phyloP scores from a whole-genome alignment of 2,113 vertebrate species.

The Silurus meridionalis region DNA sequence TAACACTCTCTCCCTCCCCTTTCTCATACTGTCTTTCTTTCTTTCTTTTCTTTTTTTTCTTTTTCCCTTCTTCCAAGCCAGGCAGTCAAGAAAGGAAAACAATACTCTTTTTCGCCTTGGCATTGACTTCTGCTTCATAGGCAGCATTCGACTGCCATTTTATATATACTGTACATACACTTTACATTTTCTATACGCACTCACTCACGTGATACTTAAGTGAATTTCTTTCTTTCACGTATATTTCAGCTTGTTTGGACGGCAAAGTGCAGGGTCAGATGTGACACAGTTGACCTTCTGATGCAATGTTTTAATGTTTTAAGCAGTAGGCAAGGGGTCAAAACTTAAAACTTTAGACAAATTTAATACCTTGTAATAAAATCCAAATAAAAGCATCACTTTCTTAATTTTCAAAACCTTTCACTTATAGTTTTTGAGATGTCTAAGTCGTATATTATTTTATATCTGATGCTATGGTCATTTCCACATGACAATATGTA shows the following conservation, averaged over 20 bases:
- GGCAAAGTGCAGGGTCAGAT: no score
- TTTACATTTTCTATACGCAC: no score
- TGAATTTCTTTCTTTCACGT: no score
- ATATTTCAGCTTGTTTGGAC: no score
- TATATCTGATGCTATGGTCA: background rate
- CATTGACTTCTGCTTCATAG: constrained; percentile 86
- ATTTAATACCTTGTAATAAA: background rate
- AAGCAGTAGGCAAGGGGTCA: background rate
- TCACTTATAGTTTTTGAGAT: background rate
- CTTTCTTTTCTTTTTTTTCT: constrained; percentile 65
- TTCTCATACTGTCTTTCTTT: constrained; percentile 65
- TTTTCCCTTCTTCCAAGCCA: constrained; percentile 77
- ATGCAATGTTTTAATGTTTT: background rate
- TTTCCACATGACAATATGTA: background rate
- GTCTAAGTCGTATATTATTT: background rate
- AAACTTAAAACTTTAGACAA: background rate
- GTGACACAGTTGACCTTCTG: no score
- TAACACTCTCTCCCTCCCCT: constrained; percentile 77
- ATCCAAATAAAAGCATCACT: background rate
- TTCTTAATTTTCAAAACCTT: background rate
- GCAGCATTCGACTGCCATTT: constrained; percentile 89
- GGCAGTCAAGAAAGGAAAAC: constrained; percentile 84
- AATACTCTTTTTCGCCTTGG: constrained; percentile 92
- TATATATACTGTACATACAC: constrained; percentile 60
- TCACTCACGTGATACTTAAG: no score